A percentile compares a stretch with the other conserved stretches of the same genome.
Evolutionary conservation across 2,888 invertebrate species (phyloP).

Genomic region (Rhagium mordax): DNA sequence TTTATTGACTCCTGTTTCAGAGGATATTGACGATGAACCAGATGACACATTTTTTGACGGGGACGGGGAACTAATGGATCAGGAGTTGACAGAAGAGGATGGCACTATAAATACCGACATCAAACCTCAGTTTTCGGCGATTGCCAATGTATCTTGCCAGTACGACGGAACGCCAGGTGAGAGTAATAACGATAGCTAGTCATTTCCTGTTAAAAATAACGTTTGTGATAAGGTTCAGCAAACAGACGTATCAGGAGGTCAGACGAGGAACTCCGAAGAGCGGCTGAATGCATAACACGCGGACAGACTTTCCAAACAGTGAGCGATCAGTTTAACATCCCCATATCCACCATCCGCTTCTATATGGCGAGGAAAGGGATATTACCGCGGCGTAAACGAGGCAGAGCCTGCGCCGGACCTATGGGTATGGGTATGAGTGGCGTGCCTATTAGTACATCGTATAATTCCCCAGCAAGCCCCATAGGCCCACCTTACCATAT

Average conservation of each 20-base stretch:
- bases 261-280: constrained; percentile 83
- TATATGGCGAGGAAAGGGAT: constrained; percentile 92
- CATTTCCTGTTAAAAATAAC: neutral
- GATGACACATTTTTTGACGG: constrained; percentile 68
- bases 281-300: constrained; percentile 88
- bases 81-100: constrained; percentile 68
- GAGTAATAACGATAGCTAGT: constrained; percentile 7
- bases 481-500: constrained; percentile 83
- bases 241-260: constrained; percentile 79
- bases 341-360: constrained; percentile 89
- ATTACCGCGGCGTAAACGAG: constrained; percentile 83
- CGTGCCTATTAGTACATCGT: constrained; percentile 60
- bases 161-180: constrained; percentile 71
- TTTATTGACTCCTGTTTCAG: too few relatives aligned
- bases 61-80: constrained; percentile 68
- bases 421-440: constrained; percentile 59
- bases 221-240: constrained; percentile 55
- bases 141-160: constrained; percentile 78
- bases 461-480: constrained; percentile 74
- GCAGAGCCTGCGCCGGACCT: constrained; percentile 76
- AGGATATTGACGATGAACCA: constrained; percentile 62
- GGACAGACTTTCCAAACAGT: constrained; percentile 91
- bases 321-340: constrained; percentile 89
- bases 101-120: constrained; percentile 60
- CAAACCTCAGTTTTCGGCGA: constrained; percentile 69